phyloP scores from a whole-genome alignment of 2,797 vertebrate species.

The Lerista edwardsae region DNA sequence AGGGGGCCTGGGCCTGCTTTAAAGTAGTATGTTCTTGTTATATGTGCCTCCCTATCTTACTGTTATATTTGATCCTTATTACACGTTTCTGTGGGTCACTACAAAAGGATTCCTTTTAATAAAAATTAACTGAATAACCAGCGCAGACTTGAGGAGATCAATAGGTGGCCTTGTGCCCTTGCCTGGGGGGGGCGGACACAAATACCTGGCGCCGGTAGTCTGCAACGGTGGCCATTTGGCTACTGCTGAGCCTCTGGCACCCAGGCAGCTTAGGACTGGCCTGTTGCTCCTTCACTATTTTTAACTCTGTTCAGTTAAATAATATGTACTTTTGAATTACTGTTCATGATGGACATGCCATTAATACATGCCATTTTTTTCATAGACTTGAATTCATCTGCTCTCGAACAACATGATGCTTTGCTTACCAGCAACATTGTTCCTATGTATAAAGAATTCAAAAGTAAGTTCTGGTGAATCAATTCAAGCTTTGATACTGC shows the following conservation, averaged over 20 bases:
- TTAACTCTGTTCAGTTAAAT: not conserved
- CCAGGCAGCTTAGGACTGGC: too few relatives aligned
- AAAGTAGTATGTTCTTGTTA: not conserved
- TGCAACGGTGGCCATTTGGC: too few relatives aligned
- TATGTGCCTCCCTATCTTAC: not conserved
- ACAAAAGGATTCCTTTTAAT: not conserved
- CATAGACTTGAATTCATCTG: conserved; percentile 69
- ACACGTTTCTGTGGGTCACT: not conserved
- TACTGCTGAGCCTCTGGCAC: too few relatives aligned
- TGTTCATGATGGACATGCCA: not conserved
- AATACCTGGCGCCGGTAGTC: too few relatives aligned
- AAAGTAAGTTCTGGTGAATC: conserved; percentile 78
- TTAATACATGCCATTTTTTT: conserved; percentile 20
- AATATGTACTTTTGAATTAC: not conserved
- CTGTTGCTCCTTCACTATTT: not conserved
- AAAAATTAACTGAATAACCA: not conserved
- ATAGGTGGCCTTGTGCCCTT: too few relatives aligned
- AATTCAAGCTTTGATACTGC: not conserved
- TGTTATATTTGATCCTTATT: not conserved
- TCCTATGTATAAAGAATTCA: conserved; percentile 90
- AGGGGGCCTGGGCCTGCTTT: too few relatives aligned
- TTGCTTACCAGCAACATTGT: conserved; percentile 91
- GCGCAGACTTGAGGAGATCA: too few relatives aligned
- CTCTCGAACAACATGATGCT: conserved; percentile 79
- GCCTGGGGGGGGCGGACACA: too few relatives aligned